These are phyloP conservation scores for Amblyornis subalaris DNA, from an alignment of 2,113 vertebrate genomes.

Conservation along the genomic window DNA sequence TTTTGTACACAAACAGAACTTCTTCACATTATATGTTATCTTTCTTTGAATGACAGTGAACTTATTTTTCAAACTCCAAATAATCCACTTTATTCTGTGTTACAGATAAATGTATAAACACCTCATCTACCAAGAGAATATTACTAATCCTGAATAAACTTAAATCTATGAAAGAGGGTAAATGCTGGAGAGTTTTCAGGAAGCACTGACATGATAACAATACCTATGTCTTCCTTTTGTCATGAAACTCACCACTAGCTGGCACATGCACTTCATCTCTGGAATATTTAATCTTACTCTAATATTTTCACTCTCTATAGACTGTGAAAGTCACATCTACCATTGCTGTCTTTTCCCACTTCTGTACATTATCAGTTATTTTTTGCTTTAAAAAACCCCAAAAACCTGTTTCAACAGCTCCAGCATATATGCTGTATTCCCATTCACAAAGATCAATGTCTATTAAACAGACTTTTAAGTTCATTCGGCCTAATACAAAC, in stretches of 20 bases:
- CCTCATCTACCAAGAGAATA: not conserved
- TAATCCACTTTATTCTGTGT: not conserved
- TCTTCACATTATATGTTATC: not conserved
- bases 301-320: not conserved
- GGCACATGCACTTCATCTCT: not conserved
- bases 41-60: not conserved
- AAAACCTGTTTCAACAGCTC: not conserved
- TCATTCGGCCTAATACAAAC: not conserved
- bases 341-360: not conserved
- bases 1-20: not conserved
- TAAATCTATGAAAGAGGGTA: not conserved
- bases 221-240: not conserved
- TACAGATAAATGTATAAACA: not conserved
- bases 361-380: not conserved
- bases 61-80: not conserved
- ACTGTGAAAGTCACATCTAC: not conserved
- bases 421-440: not conserved
- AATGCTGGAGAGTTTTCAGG: not conserved
- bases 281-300: not conserved
- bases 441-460: not conserved
- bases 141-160: not conserved
- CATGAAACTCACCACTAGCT: not conserved
- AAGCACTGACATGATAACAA: not conserved
- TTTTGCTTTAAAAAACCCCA: not conserved
- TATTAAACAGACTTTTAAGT: not conserved